Evolutionary conservation across 2,888 invertebrate genomes (phyloP), one percentile per base, ranked within the genome.

Genomic region (Hermaeophaga mercurialis): DNA sequence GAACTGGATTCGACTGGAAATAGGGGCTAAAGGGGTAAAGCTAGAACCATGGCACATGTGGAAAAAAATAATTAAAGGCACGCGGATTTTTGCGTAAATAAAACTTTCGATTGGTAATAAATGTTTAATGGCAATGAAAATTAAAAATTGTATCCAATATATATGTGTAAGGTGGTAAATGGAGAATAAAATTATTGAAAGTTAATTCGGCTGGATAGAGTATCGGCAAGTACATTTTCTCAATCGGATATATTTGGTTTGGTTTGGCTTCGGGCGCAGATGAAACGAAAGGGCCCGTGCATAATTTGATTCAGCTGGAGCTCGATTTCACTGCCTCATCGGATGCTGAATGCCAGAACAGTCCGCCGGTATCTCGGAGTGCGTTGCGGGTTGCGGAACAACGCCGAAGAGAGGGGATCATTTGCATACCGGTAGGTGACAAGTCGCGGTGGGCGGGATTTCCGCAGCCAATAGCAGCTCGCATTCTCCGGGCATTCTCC

Each of bases 361-460:
- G 12, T 45, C 44, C 26, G 58, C 45, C 56, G 56, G 56, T 38
- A 46, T 45, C 28, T 39, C 46, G 31, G 18, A 12, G 41, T 58
- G 62, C 58, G 56, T 66, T 59, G 67, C 67, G 66, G 63, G 66
- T 65, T 67, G 67, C 64, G 53, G 63, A 58, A 48, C 49, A 55
- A 54, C 55, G 54, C 49, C 39, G 56, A 54, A 54, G 58, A 57
- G 61, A 62, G 66, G 65, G 66, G 65, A 72, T 70, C 75, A 78
- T 78, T 78, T 78, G 78, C 78, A 78, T 78, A 78, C 78, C 77
- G 77, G 78, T 78, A 78, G 78, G 78, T 78, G 78, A 78, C 78
- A 78, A 78, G 75, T 77, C 74, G 76, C 74, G 74, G 73, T 63
- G 65, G 78, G 76, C 76, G 77, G 70, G 70, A 70, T 70, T 61